These are phyloP conservation scores for Australoheros facetus DNA, from an alignment of 2,797 vertebrate species.

Conservation along the genomic window DNA sequence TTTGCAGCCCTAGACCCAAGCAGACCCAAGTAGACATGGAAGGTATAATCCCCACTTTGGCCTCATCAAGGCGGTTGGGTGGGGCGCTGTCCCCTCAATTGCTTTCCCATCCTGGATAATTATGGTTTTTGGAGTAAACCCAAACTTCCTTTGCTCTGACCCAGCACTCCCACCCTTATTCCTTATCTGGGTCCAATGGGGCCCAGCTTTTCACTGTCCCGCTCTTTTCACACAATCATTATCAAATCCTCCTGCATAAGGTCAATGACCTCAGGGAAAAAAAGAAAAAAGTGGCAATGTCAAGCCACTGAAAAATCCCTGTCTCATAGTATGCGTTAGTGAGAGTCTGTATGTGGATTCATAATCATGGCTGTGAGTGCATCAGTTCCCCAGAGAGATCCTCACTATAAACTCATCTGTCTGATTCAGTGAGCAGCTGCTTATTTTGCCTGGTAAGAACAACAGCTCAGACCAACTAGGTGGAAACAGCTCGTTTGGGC, in stretches of 20 bases:
- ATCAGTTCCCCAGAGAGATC: constrained; percentile 12
- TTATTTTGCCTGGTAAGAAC: constrained; percentile 37
- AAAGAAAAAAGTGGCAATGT: constrained; percentile 6
- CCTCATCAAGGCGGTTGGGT: constrained; percentile 6
- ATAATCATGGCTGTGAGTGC: background rate
- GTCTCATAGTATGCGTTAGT: background rate
- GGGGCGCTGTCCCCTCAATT: background rate
- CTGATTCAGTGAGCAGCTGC: constrained; percentile 17
- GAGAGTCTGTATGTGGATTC: background rate
- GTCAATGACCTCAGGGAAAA: constrained; percentile 43
- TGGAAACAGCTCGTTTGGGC: background rate
- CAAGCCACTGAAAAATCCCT: constrained; percentile 15
- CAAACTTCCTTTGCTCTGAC: constrained; percentile 27
- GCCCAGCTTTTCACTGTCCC: constrained; percentile 47
- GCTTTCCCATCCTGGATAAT: constrained; percentile 55
- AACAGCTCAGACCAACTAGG: constrained; percentile 8
- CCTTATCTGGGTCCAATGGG: constrained; percentile 60
- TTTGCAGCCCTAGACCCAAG: too few relatives aligned
- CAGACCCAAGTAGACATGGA: too few relatives aligned
- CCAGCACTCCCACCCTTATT: constrained; percentile 57
- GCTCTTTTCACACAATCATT: constrained; percentile 10
- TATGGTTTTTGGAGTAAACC: constrained; percentile 54
- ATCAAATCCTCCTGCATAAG: constrained; percentile 28
- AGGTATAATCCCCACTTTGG: too few relatives aligned
- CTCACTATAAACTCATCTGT: constrained; percentile 17